Conservation (phyloP, 2,888 invertebrate genomes). For the Pegoplata infirma region DNA sequence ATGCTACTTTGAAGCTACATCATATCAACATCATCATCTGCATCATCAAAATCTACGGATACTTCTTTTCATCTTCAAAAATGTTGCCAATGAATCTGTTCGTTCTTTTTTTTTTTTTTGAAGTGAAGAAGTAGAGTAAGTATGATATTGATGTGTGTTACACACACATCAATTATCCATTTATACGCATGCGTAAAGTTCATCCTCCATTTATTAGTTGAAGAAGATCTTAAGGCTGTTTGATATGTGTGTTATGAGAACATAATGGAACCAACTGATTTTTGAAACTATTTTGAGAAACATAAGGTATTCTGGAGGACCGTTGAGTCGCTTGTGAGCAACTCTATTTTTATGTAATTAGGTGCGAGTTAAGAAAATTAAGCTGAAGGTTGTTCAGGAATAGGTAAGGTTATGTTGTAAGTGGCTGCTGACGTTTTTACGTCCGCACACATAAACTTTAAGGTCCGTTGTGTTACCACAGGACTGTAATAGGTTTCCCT, state of each 20-base stretch:
- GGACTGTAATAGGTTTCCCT: too few relatives aligned
- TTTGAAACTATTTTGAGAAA: too few relatives aligned
- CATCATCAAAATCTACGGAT: constrained; percentile 3
- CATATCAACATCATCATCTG: constrained; percentile 13
- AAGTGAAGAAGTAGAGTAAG: background rate
- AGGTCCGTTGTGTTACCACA: too few relatives aligned
- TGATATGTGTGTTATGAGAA: constrained; percentile 5
- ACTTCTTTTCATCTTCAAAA: background rate
- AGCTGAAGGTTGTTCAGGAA: too few relatives aligned
- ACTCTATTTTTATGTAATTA: too few relatives aligned
- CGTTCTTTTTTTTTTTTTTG: too few relatives aligned
- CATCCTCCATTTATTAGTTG: constrained; percentile 64
- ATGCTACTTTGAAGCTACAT: constrained; percentile 44
- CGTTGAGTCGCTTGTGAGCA: too few relatives aligned
- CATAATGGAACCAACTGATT: constrained; percentile 30
- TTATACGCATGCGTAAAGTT: constrained; percentile 66
- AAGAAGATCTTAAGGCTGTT: constrained; percentile 26
- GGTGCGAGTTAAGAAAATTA: too few relatives aligned
- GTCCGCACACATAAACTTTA: too few relatives aligned
- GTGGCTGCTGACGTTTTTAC: too few relatives aligned
- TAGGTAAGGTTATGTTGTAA: too few relatives aligned
- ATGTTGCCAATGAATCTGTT: constrained; percentile 1
- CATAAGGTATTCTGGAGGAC: too few relatives aligned
- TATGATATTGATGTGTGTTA: constrained; percentile 48
- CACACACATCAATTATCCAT: constrained; percentile 65